These are phyloP conservation scores for Mesocricetus auratus DNA, from an alignment of 2,113 vertebrate species.

Conservation along the genomic window DNA sequence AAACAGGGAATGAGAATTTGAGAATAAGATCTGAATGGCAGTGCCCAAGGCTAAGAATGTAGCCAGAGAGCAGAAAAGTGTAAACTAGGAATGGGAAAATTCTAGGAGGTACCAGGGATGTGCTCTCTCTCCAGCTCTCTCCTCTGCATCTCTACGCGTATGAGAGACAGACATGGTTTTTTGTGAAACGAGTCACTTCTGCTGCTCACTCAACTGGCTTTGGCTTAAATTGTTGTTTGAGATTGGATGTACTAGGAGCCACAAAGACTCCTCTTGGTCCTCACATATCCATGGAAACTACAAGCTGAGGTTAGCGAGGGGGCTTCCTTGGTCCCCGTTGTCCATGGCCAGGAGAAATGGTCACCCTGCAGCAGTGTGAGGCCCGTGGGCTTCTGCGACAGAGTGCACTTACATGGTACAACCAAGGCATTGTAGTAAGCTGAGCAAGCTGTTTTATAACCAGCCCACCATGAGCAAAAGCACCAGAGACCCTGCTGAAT, in stretches of 20 bases:
- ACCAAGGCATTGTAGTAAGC: not conserved
- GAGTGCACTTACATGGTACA: not conserved
- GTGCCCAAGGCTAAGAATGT: not conserved
- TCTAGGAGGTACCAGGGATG: not conserved
- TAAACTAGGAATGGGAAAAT: not conserved
- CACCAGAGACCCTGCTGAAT: not conserved
- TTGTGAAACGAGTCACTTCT: not conserved
- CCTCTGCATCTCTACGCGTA: not conserved
- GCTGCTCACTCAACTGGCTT: not conserved
- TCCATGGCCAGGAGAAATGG: not conserved
- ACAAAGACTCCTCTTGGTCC: not conserved
- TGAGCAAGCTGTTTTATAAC: not conserved
- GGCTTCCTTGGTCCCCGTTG: not conserved
- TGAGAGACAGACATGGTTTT: not conserved
- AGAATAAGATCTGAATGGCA: not conserved
- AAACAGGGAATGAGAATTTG: constrained; percentile 20
- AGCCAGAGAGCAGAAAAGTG: not conserved
- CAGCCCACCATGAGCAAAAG: not conserved
- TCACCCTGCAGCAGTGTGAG: not conserved
- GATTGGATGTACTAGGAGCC: not conserved
- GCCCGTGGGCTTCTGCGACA: not conserved
- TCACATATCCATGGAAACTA: not conserved
- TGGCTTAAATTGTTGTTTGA: not conserved
- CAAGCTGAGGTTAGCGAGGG: not conserved
- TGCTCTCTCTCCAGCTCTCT: not conserved